These are phyloP conservation scores for Halcyon leucocephala DNA, from an alignment of 2,797 vertebrate species.

Conservation along the genomic window DNA sequence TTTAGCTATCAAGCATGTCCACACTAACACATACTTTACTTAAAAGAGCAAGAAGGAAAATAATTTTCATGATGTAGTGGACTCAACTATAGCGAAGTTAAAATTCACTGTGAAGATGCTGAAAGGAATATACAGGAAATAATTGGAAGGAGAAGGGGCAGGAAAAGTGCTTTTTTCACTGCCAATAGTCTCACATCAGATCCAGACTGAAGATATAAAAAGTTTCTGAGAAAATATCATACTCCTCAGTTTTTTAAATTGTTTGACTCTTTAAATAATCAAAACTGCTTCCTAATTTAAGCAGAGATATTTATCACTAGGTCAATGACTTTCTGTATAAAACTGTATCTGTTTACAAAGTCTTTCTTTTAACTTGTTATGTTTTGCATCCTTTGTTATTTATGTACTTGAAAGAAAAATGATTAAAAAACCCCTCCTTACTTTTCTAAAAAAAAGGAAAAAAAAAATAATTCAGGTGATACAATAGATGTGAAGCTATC, in stretches of 20 bases:
- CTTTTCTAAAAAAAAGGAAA: neutral
- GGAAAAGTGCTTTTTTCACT: neutral
- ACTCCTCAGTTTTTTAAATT: neutral
- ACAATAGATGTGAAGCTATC: neutral
- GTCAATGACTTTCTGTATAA: neutral
- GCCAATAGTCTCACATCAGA: neutral
- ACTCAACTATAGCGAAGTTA: neutral
- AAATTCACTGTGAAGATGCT: neutral
- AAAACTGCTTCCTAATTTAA: neutral
- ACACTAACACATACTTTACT: neutral
- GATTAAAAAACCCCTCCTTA: neutral
- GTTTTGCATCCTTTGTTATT: neutral
- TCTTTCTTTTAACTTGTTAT: neutral
- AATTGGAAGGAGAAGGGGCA: accelerated
- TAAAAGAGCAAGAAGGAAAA: neutral
- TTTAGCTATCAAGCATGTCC: neutral
- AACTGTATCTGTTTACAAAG: neutral
- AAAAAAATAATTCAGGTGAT: neutral
- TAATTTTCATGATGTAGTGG: neutral
- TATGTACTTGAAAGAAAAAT: neutral
- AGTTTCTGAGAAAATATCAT: neutral
- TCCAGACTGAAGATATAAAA: neutral
- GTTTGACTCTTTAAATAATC: neutral
- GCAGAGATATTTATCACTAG: neutral
- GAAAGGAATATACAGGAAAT: neutral